phyloP scores from a whole-genome alignment of 2,797 vertebrate species.

The Labeo calbasu region DNA sequence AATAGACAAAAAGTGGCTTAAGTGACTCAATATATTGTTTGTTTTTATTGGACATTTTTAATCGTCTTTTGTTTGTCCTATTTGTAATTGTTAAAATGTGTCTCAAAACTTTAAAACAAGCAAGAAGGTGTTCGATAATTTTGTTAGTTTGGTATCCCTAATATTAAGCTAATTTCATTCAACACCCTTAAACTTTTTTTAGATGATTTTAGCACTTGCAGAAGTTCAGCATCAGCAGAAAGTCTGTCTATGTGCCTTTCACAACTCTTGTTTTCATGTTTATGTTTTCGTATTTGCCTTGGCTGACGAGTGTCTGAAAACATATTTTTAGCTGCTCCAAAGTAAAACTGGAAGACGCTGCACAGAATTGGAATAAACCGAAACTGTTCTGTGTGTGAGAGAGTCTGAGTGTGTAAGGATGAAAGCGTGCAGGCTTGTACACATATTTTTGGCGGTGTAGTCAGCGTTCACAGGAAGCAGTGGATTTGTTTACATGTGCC shows the following conservation, averaged over 20 bases:
- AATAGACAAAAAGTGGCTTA: background rate
- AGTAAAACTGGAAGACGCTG: slow-evolving; percentile 61
- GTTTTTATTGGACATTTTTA: background rate
- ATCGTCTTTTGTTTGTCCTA: background rate
- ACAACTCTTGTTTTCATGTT: slow-evolving; percentile 61
- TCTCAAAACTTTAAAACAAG: background rate
- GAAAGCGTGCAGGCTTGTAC: slow-evolving; percentile 59
- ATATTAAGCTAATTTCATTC: background rate
- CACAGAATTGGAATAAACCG: slow-evolving; percentile 64
- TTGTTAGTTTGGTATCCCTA: background rate
- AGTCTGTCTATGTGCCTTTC: slow-evolving; percentile 54
- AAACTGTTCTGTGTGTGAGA: slow-evolving; percentile 59
- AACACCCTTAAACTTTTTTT: background rate
- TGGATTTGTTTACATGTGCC: slow-evolving; percentile 77
- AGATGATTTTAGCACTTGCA: background rate
- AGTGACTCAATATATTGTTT: no score
- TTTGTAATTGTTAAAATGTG: background rate
- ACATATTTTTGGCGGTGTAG: slow-evolving; percentile 73
- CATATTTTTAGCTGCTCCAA: slow-evolving; percentile 70
- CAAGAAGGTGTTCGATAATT: background rate
- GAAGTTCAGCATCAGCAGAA: slow-evolving; percentile 13
- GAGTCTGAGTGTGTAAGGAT: slow-evolving; percentile 57
- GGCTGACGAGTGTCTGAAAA: slow-evolving; percentile 62
- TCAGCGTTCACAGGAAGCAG: slow-evolving; percentile 69
- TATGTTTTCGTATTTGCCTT: slow-evolving; percentile 72